phyloP scores from a whole-genome alignment of 2,888 invertebrate species.

The Cordilura impudica region DNA sequence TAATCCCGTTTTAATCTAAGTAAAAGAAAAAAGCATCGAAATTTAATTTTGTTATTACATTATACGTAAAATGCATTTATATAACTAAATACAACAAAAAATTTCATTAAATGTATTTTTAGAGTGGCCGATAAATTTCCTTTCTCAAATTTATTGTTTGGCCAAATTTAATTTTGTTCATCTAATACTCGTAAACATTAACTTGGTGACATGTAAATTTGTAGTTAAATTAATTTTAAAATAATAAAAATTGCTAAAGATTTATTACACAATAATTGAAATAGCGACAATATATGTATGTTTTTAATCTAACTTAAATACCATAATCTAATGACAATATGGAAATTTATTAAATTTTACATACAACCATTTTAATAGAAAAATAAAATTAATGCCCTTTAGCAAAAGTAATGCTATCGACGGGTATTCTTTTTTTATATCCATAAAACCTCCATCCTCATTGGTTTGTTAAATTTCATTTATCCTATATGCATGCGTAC shows the following conservation, averaged over 20 bases:
- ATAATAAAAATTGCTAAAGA: background rate
- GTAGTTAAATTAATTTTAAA: background rate
- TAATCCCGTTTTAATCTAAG: too few species aligned
- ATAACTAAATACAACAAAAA: background rate
- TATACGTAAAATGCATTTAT: background rate
- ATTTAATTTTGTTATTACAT: too few species aligned
- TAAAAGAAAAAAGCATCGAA: too few species aligned
- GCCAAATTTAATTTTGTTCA: background rate
- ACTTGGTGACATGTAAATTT: background rate
- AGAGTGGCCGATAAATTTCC: background rate
- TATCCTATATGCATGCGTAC: background rate
- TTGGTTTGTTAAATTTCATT: background rate
- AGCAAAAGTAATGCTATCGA: conserved; percentile 33
- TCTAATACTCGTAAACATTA: background rate
- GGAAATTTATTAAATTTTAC: background rate
- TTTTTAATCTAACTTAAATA: background rate
- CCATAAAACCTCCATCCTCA: background rate
- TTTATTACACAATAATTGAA: conserved; percentile 14
- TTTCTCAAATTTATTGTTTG: background rate
- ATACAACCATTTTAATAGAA: too few species aligned
- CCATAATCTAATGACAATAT: background rate
- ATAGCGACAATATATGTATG: background rate
- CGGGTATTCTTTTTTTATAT: conserved; percentile 6
- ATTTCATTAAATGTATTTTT: background rate
- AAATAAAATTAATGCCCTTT: conserved; percentile 18